Conservation (phyloP, 2,113 vertebrate species). For the Sphaerodactylus townsendi region DNA sequence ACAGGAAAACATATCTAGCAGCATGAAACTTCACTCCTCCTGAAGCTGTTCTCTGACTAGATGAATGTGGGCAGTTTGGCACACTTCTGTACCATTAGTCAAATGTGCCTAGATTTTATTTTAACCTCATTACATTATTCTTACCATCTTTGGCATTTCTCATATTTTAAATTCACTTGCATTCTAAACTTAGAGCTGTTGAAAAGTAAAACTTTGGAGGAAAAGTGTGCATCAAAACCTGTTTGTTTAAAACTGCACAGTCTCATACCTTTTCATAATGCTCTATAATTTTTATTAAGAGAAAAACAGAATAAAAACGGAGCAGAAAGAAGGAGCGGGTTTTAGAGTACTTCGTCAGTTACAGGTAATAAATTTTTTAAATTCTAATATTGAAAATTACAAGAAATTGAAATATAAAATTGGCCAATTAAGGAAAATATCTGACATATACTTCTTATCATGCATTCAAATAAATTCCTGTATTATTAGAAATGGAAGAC, state of each 20-base stretch:
- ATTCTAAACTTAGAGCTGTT: slow-evolving; percentile 53
- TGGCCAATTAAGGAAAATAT: background rate
- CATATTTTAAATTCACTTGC: background rate
- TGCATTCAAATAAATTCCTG: background rate
- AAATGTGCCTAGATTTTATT: slow-evolving; percentile 11
- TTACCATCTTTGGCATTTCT: slow-evolving; percentile 26
- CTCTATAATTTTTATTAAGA: background rate
- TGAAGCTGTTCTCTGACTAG: background rate
- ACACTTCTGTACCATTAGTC: slow-evolving; percentile 24
- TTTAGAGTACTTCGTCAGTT: background rate
- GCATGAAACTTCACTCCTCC: background rate
- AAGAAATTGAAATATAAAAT: background rate
- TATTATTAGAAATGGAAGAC: background rate
- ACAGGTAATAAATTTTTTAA: background rate
- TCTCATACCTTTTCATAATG: background rate
- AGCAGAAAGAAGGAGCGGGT: background rate
- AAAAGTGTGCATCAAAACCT: background rate
- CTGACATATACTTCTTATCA: background rate
- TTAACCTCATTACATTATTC: background rate
- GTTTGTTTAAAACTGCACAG: slow-evolving; percentile 1
- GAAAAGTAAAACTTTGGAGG: fast-evolving
- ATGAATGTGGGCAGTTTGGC: slow-evolving; percentile 24
- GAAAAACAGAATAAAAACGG: background rate
- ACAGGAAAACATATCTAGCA: fast-evolving
- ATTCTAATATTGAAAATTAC: background rate